phyloP scores from a whole-genome alignment of 2,113 vertebrate species.

The Ranitomeya imitator region DNA sequence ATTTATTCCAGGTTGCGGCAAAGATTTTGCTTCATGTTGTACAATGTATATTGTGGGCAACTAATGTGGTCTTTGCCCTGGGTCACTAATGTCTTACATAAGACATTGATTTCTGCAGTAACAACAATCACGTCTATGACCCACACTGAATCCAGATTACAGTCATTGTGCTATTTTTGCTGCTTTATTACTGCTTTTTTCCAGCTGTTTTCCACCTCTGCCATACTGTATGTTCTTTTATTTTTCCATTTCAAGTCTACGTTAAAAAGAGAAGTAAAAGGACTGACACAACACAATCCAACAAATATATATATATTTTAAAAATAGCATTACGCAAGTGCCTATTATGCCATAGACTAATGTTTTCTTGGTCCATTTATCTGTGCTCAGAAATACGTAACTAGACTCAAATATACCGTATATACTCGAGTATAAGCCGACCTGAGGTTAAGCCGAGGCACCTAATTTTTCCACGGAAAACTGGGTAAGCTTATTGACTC shows the following conservation, averaged over 20 bases:
- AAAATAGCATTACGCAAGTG: neutral
- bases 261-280: neutral
- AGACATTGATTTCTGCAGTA: neutral
- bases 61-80: neutral
- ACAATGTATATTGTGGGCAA: neutral
- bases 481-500: too few species aligned
- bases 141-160: neutral
- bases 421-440: too few species aligned
- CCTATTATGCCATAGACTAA: neutral
- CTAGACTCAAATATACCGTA: neutral
- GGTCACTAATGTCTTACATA: neutral
- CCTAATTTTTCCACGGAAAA: too few species aligned
- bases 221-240: neutral
- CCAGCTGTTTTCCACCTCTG: neutral
- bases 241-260: neutral
- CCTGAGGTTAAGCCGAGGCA: too few species aligned
- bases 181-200: neutral
- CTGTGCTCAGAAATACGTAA: neutral
- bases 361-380: neutral
- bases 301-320: constrained; percentile 4
- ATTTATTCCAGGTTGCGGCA: too few species aligned
- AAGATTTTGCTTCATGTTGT: neutral
- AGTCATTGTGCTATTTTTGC: neutral
- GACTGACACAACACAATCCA: neutral
- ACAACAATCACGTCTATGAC: neutral